A percentile compares a stretch with the other conserved stretches of the same genome.
phyloP scores from a whole-genome alignment of 2,797 vertebrate species.

The Catharus ustulatus region DNA sequence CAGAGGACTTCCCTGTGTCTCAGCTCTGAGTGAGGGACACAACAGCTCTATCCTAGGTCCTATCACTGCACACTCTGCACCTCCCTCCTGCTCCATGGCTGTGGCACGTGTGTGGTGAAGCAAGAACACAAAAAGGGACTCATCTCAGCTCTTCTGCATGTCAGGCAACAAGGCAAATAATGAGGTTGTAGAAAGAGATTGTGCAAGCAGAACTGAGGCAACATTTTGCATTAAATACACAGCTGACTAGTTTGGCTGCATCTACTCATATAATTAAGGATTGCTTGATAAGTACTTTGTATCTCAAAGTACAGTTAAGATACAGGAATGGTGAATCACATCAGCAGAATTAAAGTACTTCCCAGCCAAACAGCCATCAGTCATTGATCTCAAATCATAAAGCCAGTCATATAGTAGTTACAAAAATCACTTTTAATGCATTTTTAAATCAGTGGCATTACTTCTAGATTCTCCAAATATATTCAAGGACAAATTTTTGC shows the following conservation, averaged over 20 bases:
- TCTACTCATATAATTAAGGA: constrained; percentile 4
- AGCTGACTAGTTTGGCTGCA: constrained; percentile 19
- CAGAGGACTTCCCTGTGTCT: neutral
- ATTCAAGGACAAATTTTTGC: neutral
- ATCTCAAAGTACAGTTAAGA: constrained; percentile 18
- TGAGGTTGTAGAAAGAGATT: neutral
- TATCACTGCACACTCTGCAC: rapidly evolving
- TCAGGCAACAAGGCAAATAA: constrained; percentile 7
- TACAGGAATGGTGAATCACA: neutral
- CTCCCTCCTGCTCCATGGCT: neutral
- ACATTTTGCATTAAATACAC: constrained; percentile 35
- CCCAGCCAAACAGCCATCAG: neutral
- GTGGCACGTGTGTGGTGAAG: neutral
- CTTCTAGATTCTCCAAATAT: neutral
- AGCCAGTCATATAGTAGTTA: neutral
- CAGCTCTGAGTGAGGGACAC: neutral
- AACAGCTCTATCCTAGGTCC: neutral
- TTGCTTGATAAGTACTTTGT: constrained; percentile 12
- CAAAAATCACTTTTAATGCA: neutral
- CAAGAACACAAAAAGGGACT: neutral
- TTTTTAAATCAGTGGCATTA: neutral
- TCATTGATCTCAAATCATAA: neutral
- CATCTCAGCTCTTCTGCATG: neutral
- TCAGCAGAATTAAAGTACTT: neutral
- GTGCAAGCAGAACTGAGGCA: constrained; percentile 37